Evolutionary conservation across 2,113 vertebrate genomes (phyloP).

Genomic region (Plectropomus leopardus): DNA sequence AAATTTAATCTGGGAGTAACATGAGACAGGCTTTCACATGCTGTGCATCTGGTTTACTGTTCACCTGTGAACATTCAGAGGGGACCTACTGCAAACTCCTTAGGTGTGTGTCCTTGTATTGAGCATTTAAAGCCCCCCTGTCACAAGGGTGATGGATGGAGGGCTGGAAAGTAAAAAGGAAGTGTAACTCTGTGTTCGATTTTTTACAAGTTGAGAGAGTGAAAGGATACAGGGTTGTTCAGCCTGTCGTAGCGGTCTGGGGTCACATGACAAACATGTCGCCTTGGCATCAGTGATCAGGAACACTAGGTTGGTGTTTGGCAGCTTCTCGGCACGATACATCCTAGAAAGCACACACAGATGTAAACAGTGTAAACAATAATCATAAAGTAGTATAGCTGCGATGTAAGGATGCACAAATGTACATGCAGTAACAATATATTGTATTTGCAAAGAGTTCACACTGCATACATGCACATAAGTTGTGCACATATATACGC

Average conservation of each 20-base stretch:
- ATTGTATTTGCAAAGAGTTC: background rate
- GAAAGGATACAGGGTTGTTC: constrained; percentile 99
- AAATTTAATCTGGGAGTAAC: constrained; percentile 64
- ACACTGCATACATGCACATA: constrained; percentile 4
- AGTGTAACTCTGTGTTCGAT: constrained; percentile 35
- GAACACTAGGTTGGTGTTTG: constrained; percentile 96
- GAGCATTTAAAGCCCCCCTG: constrained; percentile 59
- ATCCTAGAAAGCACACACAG: constrained; percentile 83
- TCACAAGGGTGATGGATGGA: constrained; percentile 65
- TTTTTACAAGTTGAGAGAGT: constrained; percentile 71
- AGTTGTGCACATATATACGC: constrained; percentile 19
- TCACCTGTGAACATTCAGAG: constrained; percentile 63
- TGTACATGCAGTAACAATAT: background rate
- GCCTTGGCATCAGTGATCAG: constrained; percentile 95
- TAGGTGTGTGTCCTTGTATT: constrained; percentile 66
- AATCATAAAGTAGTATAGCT: constrained; percentile 9
- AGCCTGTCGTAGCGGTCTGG: constrained; percentile 92
- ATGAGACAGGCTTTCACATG: constrained; percentile 67
- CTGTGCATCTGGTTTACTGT: constrained; percentile 73
- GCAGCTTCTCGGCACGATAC: constrained; percentile 95
- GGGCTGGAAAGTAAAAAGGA: constrained; percentile 53
- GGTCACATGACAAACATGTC: constrained; percentile 94
- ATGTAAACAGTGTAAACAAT: constrained; percentile 1
- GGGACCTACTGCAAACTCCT: constrained; percentile 63
- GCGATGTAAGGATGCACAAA: background rate